Conservation (phyloP, 2,113 vertebrate genomes). For the Connochaetes taurinus region DNA sequence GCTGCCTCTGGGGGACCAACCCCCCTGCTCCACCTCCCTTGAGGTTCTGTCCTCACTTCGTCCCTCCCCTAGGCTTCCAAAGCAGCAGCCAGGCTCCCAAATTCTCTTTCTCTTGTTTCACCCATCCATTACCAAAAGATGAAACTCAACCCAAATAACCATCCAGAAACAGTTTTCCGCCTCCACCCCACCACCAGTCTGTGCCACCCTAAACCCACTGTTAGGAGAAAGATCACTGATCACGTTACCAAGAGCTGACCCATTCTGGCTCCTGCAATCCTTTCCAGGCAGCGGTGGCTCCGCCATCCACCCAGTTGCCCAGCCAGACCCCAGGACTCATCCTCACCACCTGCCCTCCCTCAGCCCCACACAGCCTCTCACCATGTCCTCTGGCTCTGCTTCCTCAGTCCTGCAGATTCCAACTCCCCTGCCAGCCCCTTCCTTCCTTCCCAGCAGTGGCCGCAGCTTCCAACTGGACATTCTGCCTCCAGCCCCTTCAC, state of each 20-base stretch:
- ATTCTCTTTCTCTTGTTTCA: not conserved
- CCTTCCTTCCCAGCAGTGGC: not conserved
- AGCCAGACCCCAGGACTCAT: not conserved
- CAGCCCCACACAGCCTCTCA: rapidly evolving
- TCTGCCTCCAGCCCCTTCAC: not conserved
- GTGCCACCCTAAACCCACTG: not conserved
- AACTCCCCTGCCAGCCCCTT: rapidly evolving
- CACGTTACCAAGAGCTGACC: rapidly evolving
- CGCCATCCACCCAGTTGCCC: rapidly evolving
- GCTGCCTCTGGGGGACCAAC: not conserved
- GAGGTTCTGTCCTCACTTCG: not conserved
- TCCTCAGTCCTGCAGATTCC: not conserved
- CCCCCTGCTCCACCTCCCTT: not conserved
- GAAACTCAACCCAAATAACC: not conserved
- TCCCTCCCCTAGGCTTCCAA: not conserved
- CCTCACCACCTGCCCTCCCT: rapidly evolving
- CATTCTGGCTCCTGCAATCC: too few species aligned
- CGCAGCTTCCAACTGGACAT: not conserved
- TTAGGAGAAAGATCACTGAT: not conserved
- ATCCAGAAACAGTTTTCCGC: not conserved
- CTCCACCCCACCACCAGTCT: rapidly evolving
- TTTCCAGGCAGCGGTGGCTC: rapidly evolving
- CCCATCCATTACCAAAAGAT: too few species aligned
- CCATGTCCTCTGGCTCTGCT: not conserved
- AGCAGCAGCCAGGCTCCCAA: not conserved